phyloP scores from a whole-genome alignment of 2,797 vertebrate genomes.

The Oryzias sinensis region DNA sequence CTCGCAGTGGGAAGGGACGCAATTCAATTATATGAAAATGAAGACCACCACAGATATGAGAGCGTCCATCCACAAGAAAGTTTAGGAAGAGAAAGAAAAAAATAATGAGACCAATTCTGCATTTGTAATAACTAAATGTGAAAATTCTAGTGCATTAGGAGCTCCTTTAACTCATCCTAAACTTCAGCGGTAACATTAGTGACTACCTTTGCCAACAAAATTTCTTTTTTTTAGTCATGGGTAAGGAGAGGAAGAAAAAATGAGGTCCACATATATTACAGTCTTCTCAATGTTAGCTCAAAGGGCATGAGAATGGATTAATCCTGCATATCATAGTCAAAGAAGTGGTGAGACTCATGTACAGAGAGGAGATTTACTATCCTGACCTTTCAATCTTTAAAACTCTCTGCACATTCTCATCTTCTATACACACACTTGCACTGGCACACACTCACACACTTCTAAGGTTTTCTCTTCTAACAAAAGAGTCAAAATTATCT shows the following conservation, averaged over 20 bases:
- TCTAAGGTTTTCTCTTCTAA: slow-evolving; percentile 56
- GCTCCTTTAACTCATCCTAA: too few species aligned
- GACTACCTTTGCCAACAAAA: slow-evolving; percentile 32
- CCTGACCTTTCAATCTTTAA: slow-evolving; percentile 77
- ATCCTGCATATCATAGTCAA: slow-evolving; percentile 73
- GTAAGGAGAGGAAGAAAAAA: slow-evolving; percentile 45
- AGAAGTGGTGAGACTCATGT: slow-evolving; percentile 72
- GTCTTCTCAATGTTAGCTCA: slow-evolving; percentile 62
- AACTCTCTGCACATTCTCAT: slow-evolving; percentile 49
- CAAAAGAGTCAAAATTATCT: slow-evolving; percentile 49
- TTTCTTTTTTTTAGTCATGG: slow-evolving; percentile 59
- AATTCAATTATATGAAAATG: slow-evolving; percentile 84
- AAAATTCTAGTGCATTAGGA: too few species aligned
- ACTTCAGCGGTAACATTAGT: too few species aligned
- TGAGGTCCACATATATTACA: slow-evolving; percentile 57
- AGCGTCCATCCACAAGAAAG: slow-evolving; percentile 43
- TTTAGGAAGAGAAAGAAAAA: slow-evolving; percentile 27
- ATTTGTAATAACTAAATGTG: too few species aligned
- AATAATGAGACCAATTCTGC: slow-evolving; percentile 18
- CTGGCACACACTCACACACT: too few species aligned
- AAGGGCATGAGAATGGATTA: slow-evolving; percentile 72
- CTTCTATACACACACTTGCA: slow-evolving; percentile 18
- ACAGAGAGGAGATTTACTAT: slow-evolving; percentile 75
- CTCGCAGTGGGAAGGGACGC: slow-evolving; percentile 71
- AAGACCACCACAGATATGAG: slow-evolving; percentile 75